A percentile compares a stretch with the other conserved stretches of the same genome.
Evolutionary conservation across 2,113 vertebrate genomes (phyloP).

Genomic region (Planiliza haematocheilus): DNA sequence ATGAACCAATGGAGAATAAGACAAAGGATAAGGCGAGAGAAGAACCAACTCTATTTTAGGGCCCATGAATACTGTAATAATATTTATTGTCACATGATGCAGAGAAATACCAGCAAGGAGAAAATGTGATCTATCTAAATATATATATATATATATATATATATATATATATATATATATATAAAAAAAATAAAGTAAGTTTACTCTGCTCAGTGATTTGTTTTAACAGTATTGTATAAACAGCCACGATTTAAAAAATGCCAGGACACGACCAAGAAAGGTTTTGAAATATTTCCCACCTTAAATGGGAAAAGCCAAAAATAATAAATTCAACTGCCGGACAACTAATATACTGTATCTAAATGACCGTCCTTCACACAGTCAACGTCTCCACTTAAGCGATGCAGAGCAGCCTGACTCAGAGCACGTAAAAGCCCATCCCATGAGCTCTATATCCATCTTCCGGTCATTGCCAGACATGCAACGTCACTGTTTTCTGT

Average conservation of each 20-base stretch:
- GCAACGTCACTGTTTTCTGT: conserved; percentile 65
- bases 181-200: background rate
- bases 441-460: conserved; percentile 13
- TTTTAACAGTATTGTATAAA: conserved; percentile 9
- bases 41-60: too few species aligned
- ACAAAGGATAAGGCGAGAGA: conserved; percentile 36
- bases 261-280: conserved; percentile 12
- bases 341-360: conserved; percentile 8
- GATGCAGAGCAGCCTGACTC: conserved; percentile 29
- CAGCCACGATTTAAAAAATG: background rate
- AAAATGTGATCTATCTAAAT: too few species aligned
- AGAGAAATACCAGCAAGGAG: too few species aligned
- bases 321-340: background rate
- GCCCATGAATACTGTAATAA: too few species aligned
- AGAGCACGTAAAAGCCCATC: conserved; percentile 35
- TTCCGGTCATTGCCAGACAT: conserved; percentile 40
- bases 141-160: too few species aligned
- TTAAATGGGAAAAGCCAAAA: background rate
- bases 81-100: too few species aligned
- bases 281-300: conserved; percentile 29
- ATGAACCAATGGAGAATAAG: conserved; percentile 36
- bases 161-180: too few species aligned
- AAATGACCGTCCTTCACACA: conserved; percentile 9
- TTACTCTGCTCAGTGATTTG: background rate
- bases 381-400: conserved; percentile 19